phyloP scores from a whole-genome alignment of 2,888 invertebrate genomes.

The Anoplius nigerrimus region DNA sequence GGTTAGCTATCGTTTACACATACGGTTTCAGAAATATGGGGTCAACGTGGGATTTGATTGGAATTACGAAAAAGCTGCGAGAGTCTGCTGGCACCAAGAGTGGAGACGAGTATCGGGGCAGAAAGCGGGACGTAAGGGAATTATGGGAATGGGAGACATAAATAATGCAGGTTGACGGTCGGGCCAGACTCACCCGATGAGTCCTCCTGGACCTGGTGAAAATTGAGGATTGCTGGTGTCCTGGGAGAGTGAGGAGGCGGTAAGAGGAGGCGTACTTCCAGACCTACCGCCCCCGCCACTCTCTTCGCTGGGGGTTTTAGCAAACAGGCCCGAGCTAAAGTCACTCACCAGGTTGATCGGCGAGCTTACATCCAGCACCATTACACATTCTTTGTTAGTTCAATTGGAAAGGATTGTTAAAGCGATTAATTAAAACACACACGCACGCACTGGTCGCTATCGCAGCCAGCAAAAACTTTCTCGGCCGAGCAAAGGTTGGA shows the following conservation, averaged over 20 bases:
- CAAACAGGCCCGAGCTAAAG: constrained; percentile 96
- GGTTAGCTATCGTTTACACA: too few species aligned
- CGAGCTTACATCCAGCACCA: constrained; percentile 80
- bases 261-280: constrained; percentile 81
- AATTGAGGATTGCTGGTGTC: constrained; percentile 72
- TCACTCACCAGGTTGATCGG: constrained; percentile 95
- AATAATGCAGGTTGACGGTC: constrained; percentile 55
- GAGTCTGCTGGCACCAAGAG: too few species aligned
- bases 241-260: constrained; percentile 76
- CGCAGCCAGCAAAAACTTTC: too few species aligned
- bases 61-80: too few species aligned
- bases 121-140: too few species aligned
- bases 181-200: constrained; percentile 73
- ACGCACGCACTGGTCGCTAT: constrained; percentile 2
- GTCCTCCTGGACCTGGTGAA: constrained; percentile 71
- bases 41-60: too few species aligned
- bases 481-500: too few species aligned
- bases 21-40: too few species aligned
- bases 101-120: too few species aligned
- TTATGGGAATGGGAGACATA: constrained; percentile 32
- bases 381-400: constrained; percentile 64
- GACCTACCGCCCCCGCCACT: constrained; percentile 80
- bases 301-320: constrained; percentile 94
- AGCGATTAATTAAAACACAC: constrained; percentile 45
- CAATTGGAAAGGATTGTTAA: constrained; percentile 47